Base-by-base conservation (phyloP, 2,113 vertebrate species). In the mouse (Mus musculus) region DNA sequence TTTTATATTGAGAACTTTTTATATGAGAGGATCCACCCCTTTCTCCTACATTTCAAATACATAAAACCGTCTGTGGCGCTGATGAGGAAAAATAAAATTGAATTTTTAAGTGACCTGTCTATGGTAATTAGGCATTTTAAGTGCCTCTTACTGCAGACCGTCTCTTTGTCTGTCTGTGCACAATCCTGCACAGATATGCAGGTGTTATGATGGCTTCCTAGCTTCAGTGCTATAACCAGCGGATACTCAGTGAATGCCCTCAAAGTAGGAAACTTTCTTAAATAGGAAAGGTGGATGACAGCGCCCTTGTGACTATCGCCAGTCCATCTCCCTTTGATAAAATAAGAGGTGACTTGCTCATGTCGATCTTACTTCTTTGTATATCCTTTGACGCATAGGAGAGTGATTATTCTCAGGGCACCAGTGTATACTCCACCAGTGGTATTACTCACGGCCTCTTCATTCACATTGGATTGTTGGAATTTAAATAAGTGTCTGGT, bases 291-390 rank as follows among this genome's bases (percentile, higher is more conserved):
- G 49, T 6, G 85, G 39, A 63, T 30, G 30, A 3, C 22, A 5
- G n/a, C 4, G 12, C 12, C 46, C 42, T 72, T 10, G 2, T n/a
- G 6, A 11, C 73, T 65, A 20, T 65, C 67, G 71, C 39, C 84
- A 52, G 1, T 16, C 69, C 30, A 4, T 17, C 22, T 75, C 75
- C 67, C n/a, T 93, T 54, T 49, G 49, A 49, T 12, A 12, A 88
- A 59, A 88, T 59, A 96, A 87, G 30, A 88, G 89, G 80, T 94
- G 87, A 8, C 9, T 85, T 85, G 39, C 33, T 63, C 81, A 67
- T 88, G 7, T 28, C 39, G 54, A 1, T 76, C 36, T 67, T 42
- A 11, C 56, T 78, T 93, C 54, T 72, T 67, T 67, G 33, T 19
- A 67, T 49, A 65, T 20, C 39, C 63, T 90, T 76, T 14, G 59